These are phyloP conservation scores for Tetragnatha montana DNA, from an alignment of 2,888 invertebrate genomes.

Conservation along the genomic window DNA sequence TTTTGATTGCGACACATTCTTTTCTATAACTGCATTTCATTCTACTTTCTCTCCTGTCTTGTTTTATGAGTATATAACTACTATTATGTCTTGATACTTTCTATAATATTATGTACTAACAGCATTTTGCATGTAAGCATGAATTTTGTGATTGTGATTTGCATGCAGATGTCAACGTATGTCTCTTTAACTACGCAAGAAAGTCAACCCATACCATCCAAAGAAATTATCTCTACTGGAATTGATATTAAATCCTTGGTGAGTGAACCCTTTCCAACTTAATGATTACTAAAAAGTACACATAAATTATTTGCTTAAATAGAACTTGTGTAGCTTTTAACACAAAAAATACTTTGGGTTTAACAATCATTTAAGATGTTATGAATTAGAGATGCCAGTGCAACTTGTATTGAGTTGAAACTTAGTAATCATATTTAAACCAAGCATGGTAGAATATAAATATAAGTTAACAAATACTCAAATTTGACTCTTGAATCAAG, in stretches of 20 bases:
- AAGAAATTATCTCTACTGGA: slow-evolving; percentile 69
- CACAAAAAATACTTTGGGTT: background rate
- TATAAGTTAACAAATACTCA: background rate
- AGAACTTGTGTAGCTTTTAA: no score
- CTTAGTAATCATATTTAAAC: background rate
- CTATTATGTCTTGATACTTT: background rate
- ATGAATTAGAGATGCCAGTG: background rate
- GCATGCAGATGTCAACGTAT: slow-evolving; percentile 69
- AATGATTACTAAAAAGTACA: background rate
- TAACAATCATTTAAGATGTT: background rate
- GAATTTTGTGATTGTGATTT: slow-evolving; percentile 66
- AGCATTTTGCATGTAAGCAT: slow-evolving; percentile 67
- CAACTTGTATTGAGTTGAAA: no score
- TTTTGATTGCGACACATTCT: background rate
- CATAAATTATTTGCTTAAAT: no score
- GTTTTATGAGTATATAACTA: background rate
- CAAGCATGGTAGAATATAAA: background rate
- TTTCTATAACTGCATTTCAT: no score
- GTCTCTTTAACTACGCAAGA: slow-evolving; percentile 68
- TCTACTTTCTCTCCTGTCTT: no score
- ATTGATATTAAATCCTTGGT: slow-evolving; percentile 70
- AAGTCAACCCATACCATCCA: slow-evolving; percentile 60
- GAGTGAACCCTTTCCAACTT: slow-evolving; percentile 38
- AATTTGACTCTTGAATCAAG: no score
- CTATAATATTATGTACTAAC: slow-evolving; percentile 39